Evolutionary conservation across 2,797 vertebrate genomes (phyloP), one percentile per base, ranked within the genome.

Genomic region (Myotis planiceps): DNA sequence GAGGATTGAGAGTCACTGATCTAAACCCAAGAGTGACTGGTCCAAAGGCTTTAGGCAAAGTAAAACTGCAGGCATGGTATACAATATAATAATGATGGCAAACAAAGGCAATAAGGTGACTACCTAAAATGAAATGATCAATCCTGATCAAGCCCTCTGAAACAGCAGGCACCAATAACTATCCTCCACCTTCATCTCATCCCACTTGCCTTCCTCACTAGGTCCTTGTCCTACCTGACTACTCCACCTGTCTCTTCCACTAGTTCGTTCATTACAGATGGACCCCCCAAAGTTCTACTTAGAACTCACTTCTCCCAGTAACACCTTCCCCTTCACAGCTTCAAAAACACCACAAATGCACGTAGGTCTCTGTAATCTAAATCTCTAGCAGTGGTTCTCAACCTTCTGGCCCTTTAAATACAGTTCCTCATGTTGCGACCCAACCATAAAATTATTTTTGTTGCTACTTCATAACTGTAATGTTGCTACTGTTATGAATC

Each of bases 11-110:
- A 92, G 75, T 45, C 53, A 63, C 18, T 63, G 32, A 74, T 25
- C 94, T 74, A 83, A 81, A 80, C 3, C 25, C 60, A 75, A 88
- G 58, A 94, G 60, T 4, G 74, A 34, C 80, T 81, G 12, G 34
- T 45, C 47, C 88, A 37, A 79, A 78, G 79, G 51, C n/a, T 88
- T 92, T 23, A 39, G 29, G 58, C 66, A 75, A 95, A 95, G 85
- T 71, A 75, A 58, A 92, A 79, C 78, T 63, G 91, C 74, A 84
- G 53, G 69, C 34, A 21, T 51, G 27, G 65, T 23, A 34, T 18
- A 53, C 13, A 78, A 32, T 53, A 51, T 13, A 86, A 45, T 27
- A 39, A 87, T 32, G 55, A 86, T 45, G 5, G 21, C 49, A 83
- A 95, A 68, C 58, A 80, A 53, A 29, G 27, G 76, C 68, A 47